Evolutionary conservation across 1,140 invertebrate species (phyloP).

Genomic region (Hyles vespertilio): DNA sequence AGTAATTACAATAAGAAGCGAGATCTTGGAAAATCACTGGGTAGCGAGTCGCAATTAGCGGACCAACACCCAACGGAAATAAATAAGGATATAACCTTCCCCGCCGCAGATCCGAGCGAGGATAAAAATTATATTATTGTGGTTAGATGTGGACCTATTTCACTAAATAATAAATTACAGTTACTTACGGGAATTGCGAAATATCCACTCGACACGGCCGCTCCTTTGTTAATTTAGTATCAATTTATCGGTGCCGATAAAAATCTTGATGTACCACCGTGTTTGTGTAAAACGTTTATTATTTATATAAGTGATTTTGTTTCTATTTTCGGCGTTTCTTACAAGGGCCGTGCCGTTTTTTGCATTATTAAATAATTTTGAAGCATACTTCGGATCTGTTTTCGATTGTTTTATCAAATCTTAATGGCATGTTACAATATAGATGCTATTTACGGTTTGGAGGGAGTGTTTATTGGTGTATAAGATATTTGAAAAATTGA

Average conservation of each 20-base stretch:
- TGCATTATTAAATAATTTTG: too few species aligned
- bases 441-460: too few species aligned
- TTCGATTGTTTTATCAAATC: too few species aligned
- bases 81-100: constrained; percentile 70
- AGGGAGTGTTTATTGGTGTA: too few species aligned
- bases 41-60: constrained; percentile 64
- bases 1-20: constrained; percentile 69
- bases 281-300: too few species aligned
- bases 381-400: too few species aligned
- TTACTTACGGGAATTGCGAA: constrained; percentile 12
- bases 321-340: too few species aligned
- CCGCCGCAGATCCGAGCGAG: constrained; percentile 39
- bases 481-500: too few species aligned
- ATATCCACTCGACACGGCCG: constrained; percentile 5
- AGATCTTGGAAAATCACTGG: constrained; percentile 68
- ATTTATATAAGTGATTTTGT: too few species aligned
- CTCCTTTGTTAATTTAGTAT: constrained; percentile 9
- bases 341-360: too few species aligned
- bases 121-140: constrained; percentile 62
- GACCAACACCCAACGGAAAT: constrained; percentile 67
- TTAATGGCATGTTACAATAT: too few species aligned
- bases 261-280: neutral
- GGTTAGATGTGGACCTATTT: constrained; percentile 15
- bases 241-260: constrained; percentile 8
- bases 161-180: constrained; percentile 15